Percentiles rank a stretch among this genome's conserved stretches.
phyloP scores from a whole-genome alignment of 2,888 invertebrate genomes.

The Sipha maydis region DNA sequence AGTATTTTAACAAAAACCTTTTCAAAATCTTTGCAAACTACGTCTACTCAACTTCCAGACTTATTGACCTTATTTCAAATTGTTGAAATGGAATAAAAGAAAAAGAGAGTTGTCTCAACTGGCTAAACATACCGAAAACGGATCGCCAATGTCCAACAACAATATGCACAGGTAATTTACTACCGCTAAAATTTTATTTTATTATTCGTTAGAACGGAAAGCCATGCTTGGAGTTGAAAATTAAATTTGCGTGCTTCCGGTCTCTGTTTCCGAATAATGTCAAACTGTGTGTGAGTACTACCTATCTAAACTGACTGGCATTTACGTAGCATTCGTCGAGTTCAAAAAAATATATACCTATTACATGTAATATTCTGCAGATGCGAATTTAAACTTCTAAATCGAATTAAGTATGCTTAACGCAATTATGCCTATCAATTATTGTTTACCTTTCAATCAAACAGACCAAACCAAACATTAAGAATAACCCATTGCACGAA shows the following conservation, averaged over 20 bases:
- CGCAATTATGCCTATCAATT: conserved; percentile 1
- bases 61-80: conserved; percentile 27
- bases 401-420: background rate
- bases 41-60: conserved; percentile 26
- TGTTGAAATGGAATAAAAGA: background rate
- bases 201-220: conserved; percentile 26
- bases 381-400: background rate
- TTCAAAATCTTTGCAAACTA: background rate
- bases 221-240: conserved; percentile 15
- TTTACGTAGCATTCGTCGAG: background rate
- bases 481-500: background rate
- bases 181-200: background rate
- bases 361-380: background rate
- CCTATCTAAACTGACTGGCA: background rate
- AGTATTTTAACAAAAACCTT: conserved; percentile 28
- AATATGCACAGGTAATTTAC: conserved; percentile 27
- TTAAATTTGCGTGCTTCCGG: conserved; percentile 51
- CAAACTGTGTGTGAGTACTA: background rate
- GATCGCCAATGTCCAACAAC: background rate
- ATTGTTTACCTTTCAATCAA: background rate
- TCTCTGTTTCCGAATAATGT: conserved; percentile 17
- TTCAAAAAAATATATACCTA: background rate
- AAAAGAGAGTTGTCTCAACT: background rate
- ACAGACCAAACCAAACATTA: background rate
- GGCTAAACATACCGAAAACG: background rate